A percentile compares a stretch with the other conserved stretches of the same genome.
phyloP scores from a whole-genome alignment of 2,113 vertebrate genomes.

The Malurus cyaneus region DNA sequence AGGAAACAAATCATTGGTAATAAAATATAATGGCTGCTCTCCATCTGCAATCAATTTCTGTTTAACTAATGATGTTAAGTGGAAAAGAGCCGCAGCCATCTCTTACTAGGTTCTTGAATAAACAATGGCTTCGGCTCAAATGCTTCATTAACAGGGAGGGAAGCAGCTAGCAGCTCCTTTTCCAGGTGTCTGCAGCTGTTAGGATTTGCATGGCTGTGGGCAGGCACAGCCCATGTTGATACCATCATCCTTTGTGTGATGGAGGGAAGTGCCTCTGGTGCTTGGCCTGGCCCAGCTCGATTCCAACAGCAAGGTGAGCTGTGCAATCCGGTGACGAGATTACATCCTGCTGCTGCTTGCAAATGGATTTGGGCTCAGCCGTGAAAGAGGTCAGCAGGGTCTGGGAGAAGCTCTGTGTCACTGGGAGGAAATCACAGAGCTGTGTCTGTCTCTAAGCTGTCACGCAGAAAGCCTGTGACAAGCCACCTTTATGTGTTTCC shows the following conservation, averaged over 20 bases:
- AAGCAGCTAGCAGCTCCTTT: background rate
- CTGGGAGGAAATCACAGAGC: background rate
- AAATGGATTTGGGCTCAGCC: background rate
- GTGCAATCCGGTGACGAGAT: background rate
- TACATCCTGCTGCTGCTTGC: background rate
- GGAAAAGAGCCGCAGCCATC: background rate
- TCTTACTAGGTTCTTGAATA: background rate
- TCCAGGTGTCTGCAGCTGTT: background rate
- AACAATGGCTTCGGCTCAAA: background rate
- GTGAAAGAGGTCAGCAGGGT: rapidly evolving
- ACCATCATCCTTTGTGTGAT: rapidly evolving
- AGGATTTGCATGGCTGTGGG: background rate
- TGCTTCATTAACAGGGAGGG: background rate
- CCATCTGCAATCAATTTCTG: background rate
- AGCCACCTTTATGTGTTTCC: background rate
- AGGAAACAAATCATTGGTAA: background rate
- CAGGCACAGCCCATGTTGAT: rapidly evolving
- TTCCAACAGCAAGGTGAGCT: background rate
- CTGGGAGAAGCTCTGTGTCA: background rate
- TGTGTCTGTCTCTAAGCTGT: background rate
- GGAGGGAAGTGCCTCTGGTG: background rate
- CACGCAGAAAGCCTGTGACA: background rate
- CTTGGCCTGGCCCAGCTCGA: rapidly evolving
- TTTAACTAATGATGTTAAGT: background rate
- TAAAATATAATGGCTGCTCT: background rate